Evolutionary conservation across 1,140 invertebrate species (phyloP).

Genomic region (Caerostris extrusa): DNA sequence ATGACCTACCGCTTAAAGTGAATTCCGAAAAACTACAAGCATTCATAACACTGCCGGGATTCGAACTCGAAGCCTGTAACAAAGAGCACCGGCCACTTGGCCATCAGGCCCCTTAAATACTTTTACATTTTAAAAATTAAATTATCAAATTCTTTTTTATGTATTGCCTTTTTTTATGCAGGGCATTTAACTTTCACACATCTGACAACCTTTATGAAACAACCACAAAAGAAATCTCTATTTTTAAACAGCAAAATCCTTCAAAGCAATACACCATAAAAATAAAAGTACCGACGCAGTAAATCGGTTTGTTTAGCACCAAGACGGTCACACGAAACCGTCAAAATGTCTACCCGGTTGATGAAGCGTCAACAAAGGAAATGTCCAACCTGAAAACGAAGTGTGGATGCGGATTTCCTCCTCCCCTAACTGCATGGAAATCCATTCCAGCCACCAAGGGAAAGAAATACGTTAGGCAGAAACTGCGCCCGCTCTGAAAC

Average conservation of each 20-base stretch:
- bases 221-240: too few relatives aligned
- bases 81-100: too few relatives aligned
- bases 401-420: constrained; percentile 7
- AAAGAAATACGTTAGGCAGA: constrained; percentile 7
- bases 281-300: neutral
- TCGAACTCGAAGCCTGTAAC: too few relatives aligned
- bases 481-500: constrained; percentile 18
- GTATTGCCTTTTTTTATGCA: too few relatives aligned
- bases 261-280: neutral
- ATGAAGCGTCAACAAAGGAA: neutral
- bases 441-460: neutral
- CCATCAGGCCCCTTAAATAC: too few relatives aligned
- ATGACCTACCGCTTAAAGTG: too few relatives aligned
- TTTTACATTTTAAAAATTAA: too few relatives aligned
- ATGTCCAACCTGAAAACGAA: neutral
- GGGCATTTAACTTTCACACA: too few relatives aligned
- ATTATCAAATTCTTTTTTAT: too few relatives aligned
- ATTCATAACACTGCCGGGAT: too few relatives aligned
- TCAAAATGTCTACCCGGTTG: neutral
- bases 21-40: too few relatives aligned
- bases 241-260: neutral
- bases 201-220: too few relatives aligned
- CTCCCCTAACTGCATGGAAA: neutral
- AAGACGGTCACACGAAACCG: neutral
- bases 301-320: neutral